Percentiles rank a stretch among this genome's conserved stretches.
Evolutionary conservation across 2,888 invertebrate genomes (phyloP).

Genomic region (Leptopilina drosophilae): DNA sequence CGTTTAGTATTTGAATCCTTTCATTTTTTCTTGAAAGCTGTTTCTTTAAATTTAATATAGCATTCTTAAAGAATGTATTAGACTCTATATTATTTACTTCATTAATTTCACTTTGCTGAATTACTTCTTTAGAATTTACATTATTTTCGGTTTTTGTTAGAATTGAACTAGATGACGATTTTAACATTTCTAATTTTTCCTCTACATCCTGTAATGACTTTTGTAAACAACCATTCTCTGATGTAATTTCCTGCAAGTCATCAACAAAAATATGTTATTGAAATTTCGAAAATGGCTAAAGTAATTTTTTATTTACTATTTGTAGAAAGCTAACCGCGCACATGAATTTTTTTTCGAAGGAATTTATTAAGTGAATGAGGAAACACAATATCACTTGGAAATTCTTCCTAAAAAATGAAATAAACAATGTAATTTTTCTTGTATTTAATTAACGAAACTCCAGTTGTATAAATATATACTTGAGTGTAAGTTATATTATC

Average conservation of each 20-base stretch:
- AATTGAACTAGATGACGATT: slow-evolving; percentile 19
- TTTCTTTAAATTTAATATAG: neutral
- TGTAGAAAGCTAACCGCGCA: slow-evolving; percentile 64
- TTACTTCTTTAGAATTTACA: slow-evolving; percentile 78
- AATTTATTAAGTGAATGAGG: slow-evolving; percentile 82
- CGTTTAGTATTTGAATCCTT: slow-evolving; percentile 80
- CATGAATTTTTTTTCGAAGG: slow-evolving; percentile 81
- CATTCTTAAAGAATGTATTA: neutral
- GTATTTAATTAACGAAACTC: neutral
- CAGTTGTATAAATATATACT: slow-evolving; percentile 41
- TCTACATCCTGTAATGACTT: slow-evolving; percentile 62
- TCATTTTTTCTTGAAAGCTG: slow-evolving; percentile 76
- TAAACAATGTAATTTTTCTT: neutral
- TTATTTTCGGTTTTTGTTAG: slow-evolving; percentile 75
- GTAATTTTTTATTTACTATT: slow-evolving; percentile 7
- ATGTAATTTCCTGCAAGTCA: slow-evolving; percentile 60
- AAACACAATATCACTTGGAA: slow-evolving; percentile 78
- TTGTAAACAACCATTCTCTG: slow-evolving; percentile 67
- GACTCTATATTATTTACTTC: slow-evolving; percentile 52
- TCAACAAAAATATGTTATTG: neutral
- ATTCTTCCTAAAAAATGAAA: slow-evolving; percentile 14
- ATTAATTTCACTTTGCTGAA: slow-evolving; percentile 78
- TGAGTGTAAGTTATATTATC: slow-evolving; percentile 48
- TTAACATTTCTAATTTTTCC: slow-evolving; percentile 52
- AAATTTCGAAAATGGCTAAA: neutral